Evolutionary conservation across 2,113 vertebrate species (phyloP).

Genomic region (Hyperopisus bebe): DNA sequence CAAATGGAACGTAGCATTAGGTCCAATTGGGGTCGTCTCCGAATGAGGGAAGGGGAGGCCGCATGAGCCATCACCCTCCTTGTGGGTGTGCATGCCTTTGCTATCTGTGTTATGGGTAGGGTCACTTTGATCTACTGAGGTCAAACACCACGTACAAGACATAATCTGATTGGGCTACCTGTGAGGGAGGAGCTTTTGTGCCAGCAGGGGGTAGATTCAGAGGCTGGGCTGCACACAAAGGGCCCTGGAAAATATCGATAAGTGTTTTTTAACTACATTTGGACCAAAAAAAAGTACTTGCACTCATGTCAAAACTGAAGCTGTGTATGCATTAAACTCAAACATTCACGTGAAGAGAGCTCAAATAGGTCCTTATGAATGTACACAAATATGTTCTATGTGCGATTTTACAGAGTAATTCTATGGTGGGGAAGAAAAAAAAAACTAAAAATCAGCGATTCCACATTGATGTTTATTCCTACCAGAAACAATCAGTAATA

Average conservation of each 20-base stretch:
- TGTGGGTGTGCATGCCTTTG: neutral
- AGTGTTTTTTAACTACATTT: neutral
- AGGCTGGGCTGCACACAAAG: neutral
- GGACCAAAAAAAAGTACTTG: neutral
- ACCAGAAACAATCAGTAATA: neutral
- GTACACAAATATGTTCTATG: neutral
- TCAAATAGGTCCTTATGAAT: neutral
- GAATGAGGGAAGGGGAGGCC: too few relatives aligned
- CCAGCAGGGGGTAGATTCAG: neutral
- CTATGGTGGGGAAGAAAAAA: neutral
- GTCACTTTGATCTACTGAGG: neutral
- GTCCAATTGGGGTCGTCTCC: too few relatives aligned
- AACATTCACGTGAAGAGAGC: neutral
- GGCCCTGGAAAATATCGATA: neutral
- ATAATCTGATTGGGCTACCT: neutral
- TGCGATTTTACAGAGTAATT: neutral
- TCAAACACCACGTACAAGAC: neutral
- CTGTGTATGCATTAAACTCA: neutral
- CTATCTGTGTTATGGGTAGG: neutral
- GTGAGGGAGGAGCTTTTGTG: neutral
- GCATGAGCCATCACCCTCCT: too few relatives aligned
- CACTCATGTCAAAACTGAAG: neutral
- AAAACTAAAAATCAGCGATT: neutral
- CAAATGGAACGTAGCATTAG: neutral
- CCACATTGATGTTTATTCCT: neutral